Percentiles rank a stretch among this genome's conserved stretches.
phyloP scores from a whole-genome alignment of 2,797 vertebrate genomes.

The Luscinia luscinia region DNA sequence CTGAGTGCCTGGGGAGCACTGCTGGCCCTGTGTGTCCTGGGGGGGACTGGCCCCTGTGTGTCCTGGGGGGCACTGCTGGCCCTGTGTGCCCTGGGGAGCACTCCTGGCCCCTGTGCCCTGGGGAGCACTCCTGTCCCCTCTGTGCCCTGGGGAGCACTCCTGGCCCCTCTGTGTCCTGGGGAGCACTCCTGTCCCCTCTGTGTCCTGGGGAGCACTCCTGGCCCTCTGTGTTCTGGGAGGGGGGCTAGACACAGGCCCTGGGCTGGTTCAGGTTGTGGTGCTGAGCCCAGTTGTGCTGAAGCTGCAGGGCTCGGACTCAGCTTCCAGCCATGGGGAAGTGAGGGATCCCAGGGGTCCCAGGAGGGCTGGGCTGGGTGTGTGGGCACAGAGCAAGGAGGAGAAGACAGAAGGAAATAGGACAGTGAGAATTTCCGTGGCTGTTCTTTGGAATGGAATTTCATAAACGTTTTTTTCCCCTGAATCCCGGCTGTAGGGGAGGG shows the following conservation, averaged over 20 bases:
- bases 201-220: too few species aligned
- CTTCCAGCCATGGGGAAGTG: fast-evolving
- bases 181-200: too few species aligned
- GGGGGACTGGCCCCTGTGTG: too few species aligned
- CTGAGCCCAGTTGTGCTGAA: not conserved
- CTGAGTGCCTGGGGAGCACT: too few species aligned
- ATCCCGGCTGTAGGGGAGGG: fast-evolving
- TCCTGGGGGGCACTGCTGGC: too few species aligned
- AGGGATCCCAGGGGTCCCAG: not conserved
- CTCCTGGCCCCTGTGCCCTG: too few species aligned
- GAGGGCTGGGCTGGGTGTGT: fast-evolving
- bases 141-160: too few species aligned
- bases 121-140: too few species aligned
- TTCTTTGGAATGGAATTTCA: not conserved
- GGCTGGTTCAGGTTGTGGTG: fast-evolving
- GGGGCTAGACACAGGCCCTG: fast-evolving
- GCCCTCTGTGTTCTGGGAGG: too few species aligned
- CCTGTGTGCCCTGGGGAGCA: too few species aligned
- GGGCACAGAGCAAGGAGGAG: not conserved
- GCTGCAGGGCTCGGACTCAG: not conserved
- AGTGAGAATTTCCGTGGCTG: fast-evolving
- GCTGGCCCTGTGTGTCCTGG: too few species aligned
- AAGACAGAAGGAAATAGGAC: not conserved
- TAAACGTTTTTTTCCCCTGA: fast-evolving
- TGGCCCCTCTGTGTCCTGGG: too few species aligned